These are phyloP conservation scores for Myotis daubentonii DNA, from an alignment of 2,797 vertebrate species.

Conservation along the genomic window DNA sequence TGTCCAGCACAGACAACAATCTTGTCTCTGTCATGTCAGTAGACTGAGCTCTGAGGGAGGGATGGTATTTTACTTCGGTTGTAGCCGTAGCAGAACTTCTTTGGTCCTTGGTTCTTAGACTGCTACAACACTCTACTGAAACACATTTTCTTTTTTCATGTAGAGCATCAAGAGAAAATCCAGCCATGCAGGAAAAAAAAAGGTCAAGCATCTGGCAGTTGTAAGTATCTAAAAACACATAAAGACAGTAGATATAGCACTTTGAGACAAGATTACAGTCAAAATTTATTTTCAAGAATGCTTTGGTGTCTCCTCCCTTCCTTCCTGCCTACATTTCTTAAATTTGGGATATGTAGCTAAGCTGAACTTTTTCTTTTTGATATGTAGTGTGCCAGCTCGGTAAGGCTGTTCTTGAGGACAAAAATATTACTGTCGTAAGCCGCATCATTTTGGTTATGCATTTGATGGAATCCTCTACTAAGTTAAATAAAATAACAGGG, in stretches of 20 bases:
- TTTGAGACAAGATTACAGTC: neutral
- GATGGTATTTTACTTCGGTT: neutral
- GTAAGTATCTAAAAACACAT: constrained; percentile 88
- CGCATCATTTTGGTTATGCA: constrained; percentile 79
- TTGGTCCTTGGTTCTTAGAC: constrained; percentile 3
- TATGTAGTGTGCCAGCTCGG: constrained; percentile 81
- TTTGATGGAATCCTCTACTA: constrained; percentile 72
- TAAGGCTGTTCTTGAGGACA: constrained; percentile 83
- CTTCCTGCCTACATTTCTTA: constrained; percentile 28
- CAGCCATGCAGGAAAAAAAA: constrained; percentile 96
- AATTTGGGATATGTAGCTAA: constrained; percentile 67
- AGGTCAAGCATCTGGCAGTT: constrained; percentile 99
- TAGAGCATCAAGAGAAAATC: constrained; percentile 97
- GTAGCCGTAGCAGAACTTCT: neutral
- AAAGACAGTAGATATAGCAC: neutral
- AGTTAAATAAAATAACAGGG: constrained; percentile 61
- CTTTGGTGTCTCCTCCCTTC: constrained; percentile 50
- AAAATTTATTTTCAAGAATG: constrained; percentile 66
- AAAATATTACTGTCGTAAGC: constrained; percentile 80
- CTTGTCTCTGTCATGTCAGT: neutral
- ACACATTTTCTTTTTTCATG: constrained; percentile 44
- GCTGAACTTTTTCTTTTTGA: constrained; percentile 77
- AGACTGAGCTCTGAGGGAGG: neutral
- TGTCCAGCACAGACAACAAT: neutral
- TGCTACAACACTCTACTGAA: neutral